Percentiles rank a stretch among this genome's conserved stretches.
These are phyloP conservation scores for Lordiphosa clarofinis DNA, from an alignment of 1,140 invertebrate species.

Conservation along the genomic window DNA sequence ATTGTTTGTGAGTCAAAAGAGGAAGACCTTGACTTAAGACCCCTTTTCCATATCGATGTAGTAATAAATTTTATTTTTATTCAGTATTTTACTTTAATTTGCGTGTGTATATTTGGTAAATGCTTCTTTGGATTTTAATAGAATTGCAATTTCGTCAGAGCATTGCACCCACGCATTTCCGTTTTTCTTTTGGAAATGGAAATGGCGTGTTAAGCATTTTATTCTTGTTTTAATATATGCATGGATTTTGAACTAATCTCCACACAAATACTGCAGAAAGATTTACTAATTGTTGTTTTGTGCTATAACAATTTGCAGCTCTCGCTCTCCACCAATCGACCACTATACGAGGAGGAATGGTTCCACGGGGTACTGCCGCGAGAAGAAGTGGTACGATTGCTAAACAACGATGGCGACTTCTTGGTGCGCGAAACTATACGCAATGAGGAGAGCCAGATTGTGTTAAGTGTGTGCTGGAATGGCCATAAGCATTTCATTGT, in stretches of 20 bases:
- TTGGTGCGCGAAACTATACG: conserved; percentile 96
- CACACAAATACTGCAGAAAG: not conserved
- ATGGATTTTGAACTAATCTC: conserved; percentile 46
- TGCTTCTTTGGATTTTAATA: conserved; percentile 14
- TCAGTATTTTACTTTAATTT: conserved; percentile 36
- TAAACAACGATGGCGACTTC: conserved; percentile 95
- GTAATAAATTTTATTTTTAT: conserved; percentile 43
- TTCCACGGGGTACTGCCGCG: conserved; percentile 97
- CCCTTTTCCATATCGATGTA: conserved; percentile 33
- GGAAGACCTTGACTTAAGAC: conserved; percentile 32
- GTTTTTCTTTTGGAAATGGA: conserved; percentile 40
- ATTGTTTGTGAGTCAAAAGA: conserved; percentile 62
- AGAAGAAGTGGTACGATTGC: conserved; percentile 95
- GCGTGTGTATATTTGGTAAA: conserved; percentile 16
- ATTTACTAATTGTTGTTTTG: conserved; percentile 28
- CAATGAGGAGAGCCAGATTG: conserved; percentile 95
- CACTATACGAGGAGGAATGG: conserved; percentile 95
- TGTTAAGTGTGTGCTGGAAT: conserved; percentile 97
- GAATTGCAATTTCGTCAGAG: conserved; percentile 46
- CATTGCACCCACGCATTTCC: conserved; percentile 59
- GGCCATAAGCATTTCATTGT: conserved; percentile 98
- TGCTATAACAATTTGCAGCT: conserved; percentile 50
- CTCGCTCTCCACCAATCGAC: conserved; percentile 80
- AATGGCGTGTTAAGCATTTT: conserved; percentile 48
- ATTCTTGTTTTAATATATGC: conserved; percentile 31